Evolutionary conservation across 2,888 invertebrate species (phyloP).

Genomic region (Argyra leucocephala): DNA sequence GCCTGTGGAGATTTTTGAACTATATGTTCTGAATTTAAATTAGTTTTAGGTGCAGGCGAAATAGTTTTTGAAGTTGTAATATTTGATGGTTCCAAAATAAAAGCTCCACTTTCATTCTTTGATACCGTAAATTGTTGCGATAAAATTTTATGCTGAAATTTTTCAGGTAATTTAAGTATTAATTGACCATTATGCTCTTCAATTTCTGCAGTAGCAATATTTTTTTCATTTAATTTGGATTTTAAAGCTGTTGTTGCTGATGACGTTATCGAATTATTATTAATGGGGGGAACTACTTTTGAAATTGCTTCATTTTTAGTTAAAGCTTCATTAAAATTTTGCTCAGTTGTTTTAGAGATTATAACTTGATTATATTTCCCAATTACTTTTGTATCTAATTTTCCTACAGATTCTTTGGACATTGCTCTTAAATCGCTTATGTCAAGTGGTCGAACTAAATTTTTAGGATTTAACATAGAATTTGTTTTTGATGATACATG

Average conservation of each 20-base stretch:
- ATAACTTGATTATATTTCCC: neutral
- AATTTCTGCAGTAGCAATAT: neutral
- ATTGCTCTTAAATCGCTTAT: neutral
- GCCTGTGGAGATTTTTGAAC: no score
- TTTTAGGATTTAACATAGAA: no score
- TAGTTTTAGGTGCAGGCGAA: no score
- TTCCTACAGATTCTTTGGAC: neutral
- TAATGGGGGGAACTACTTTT: no score
- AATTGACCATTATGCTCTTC: neutral
- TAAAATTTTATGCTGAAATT: neutral
- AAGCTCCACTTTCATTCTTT: neutral
- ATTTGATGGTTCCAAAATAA: neutral
- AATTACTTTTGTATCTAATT: neutral
- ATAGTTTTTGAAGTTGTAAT: neutral
- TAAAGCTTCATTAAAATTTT: neutral
- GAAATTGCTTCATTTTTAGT: neutral
- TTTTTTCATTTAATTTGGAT: neutral
- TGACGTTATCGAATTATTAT: no score
- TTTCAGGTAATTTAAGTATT: neutral
- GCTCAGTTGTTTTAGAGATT: neutral
- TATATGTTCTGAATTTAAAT: no score
- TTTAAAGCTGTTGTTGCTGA: neutral
- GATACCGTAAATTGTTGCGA: neutral
- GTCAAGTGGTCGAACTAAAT: no score
- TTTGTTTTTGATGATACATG: no score